Conservation (phyloP, 2,113 vertebrate genomes). For the Tachysurus fulvidraco region DNA sequence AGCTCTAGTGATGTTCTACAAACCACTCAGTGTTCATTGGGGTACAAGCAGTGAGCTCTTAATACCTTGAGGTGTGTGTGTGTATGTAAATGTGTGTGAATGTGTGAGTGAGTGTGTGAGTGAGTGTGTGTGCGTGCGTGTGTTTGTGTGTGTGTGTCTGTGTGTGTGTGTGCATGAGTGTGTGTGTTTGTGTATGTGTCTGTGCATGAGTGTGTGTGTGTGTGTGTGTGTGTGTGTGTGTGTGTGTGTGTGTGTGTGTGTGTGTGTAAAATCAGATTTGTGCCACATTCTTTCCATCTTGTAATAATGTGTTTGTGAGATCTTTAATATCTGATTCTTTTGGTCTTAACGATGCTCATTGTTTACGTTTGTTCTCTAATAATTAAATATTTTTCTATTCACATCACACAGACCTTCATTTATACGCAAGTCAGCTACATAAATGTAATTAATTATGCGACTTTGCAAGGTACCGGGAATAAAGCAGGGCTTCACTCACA, state of each 20-base stretch:
- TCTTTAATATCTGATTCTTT: neutral
- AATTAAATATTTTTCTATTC: neutral
- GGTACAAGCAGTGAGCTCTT: constrained; percentile 3
- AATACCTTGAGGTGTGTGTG: neutral
- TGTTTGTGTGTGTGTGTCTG: neutral
- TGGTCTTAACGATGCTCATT: neutral
- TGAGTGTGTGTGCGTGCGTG: neutral
- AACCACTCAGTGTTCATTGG: neutral
- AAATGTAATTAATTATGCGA: neutral
- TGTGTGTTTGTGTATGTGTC: neutral
- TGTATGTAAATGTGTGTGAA: neutral
- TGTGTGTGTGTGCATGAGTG: neutral
- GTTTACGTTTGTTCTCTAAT: neutral
- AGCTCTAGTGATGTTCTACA: neutral
- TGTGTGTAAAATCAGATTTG: neutral
- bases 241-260: too few species aligned
- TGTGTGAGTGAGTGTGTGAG: neutral
- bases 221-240: neutral
- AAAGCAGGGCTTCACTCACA: neutral
- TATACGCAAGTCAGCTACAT: neutral
- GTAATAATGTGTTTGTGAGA: neutral
- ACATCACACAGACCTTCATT: neutral
- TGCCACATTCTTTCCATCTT: neutral
- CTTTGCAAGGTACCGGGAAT: too few species aligned
- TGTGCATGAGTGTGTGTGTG: neutral